These are phyloP conservation scores for Phrynosoma platyrhinos DNA, from an alignment of 2,113 vertebrate species.

Conservation along the genomic window DNA sequence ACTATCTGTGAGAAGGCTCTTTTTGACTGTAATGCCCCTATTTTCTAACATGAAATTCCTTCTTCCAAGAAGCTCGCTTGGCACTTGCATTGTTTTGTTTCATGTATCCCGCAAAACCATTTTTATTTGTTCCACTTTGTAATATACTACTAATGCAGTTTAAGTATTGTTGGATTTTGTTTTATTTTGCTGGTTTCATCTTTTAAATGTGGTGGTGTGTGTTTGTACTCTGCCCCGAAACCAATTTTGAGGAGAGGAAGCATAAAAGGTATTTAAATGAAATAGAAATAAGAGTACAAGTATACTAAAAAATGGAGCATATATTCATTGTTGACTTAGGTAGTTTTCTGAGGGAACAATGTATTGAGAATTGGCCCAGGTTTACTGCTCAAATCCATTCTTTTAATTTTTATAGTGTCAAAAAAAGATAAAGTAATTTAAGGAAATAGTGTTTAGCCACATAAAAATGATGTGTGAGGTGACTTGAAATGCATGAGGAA, in stretches of 20 bases:
- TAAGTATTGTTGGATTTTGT: not conserved
- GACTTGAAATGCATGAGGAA: not conserved
- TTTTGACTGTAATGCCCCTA: not conserved
- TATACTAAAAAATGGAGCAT: not conserved
- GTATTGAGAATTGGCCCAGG: not conserved
- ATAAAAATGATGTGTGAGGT: not conserved
- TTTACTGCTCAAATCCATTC: not conserved
- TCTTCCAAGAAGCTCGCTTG: not conserved
- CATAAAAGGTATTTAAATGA: not conserved
- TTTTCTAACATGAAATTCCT: not conserved
- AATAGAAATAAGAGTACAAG: not conserved
- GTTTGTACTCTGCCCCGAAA: not conserved
- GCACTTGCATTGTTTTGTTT: not conserved
- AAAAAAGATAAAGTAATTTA: not conserved
- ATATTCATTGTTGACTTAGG: not conserved
- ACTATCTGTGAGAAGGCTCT: not conserved
- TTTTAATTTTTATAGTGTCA: not conserved
- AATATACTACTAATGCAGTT: not conserved
- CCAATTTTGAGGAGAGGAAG: not conserved
- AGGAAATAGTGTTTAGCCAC: not conserved
- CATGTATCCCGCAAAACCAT: not conserved
- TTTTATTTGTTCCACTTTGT: not conserved
- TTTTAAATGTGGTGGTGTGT: not conserved
- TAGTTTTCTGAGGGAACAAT: not conserved
- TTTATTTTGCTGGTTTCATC: not conserved